These are phyloP conservation scores for Anguilla japonica DNA, from an alignment of 2,113 vertebrate genomes.

Conservation along the genomic window DNA sequence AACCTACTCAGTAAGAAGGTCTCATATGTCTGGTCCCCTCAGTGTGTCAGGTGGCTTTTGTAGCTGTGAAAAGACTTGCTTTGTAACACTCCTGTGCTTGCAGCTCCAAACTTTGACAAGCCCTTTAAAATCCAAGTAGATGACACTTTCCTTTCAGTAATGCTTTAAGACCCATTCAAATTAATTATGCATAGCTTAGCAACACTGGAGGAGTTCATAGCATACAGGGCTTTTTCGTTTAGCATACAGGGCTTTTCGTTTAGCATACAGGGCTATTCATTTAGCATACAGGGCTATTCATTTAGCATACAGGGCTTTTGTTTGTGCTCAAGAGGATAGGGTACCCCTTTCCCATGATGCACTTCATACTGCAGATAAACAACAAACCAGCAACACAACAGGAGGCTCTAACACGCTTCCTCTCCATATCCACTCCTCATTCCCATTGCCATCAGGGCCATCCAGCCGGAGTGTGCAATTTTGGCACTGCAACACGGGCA, in stretches of 20 bases:
- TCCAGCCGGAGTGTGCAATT: constrained; percentile 13
- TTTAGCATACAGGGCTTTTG: neutral
- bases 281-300: no score
- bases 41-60: no score
- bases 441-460: constrained; percentile 35
- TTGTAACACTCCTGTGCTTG: no score
- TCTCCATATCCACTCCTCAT: constrained; percentile 12
- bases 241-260: neutral
- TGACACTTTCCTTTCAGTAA: neutral
- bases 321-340: neutral
- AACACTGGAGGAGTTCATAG: neutral
- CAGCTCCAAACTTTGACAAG: no score
- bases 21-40: no score
- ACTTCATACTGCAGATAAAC: neutral
- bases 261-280: neutral
- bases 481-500: constrained; percentile 49
- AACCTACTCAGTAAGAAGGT: no score
- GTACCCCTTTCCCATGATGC: constrained; percentile 7
- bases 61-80: no score
- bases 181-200: constrained; percentile 4
- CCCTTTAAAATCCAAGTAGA: no score
- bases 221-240: neutral
- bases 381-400: neutral
- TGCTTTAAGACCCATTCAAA: neutral
- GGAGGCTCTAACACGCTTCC: neutral